phyloP scores from a whole-genome alignment of 2,113 vertebrate genomes.

The Numida meleagris region DNA sequence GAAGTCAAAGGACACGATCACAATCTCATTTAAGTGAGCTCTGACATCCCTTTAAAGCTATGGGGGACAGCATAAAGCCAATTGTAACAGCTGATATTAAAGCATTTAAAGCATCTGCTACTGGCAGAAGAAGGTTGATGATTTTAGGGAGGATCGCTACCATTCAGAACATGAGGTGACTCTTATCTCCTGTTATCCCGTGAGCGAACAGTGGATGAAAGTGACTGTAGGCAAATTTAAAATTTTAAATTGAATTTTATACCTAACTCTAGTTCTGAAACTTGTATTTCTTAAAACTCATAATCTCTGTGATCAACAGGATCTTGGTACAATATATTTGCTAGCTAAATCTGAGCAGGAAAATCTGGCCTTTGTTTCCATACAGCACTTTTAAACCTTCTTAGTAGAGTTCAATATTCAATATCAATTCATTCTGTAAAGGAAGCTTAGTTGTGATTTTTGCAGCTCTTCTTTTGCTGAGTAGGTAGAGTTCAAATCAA shows the following conservation, averaged over 20 bases:
- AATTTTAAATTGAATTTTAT: background rate
- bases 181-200: background rate
- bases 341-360: background rate
- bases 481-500: background rate
- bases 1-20: background rate
- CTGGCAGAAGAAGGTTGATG: background rate
- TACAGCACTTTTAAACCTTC: background rate
- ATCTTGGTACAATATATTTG: background rate
- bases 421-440: background rate
- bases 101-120: background rate
- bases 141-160: background rate
- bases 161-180: background rate
- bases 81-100: background rate
- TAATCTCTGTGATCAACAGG: background rate
- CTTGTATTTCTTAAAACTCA: background rate
- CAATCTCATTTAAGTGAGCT: background rate
- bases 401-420: background rate
- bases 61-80: background rate
- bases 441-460: background rate
- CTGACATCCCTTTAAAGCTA: background rate
- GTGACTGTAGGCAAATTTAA: background rate
- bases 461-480: background rate
- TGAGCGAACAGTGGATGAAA: background rate
- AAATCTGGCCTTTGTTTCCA: background rate
- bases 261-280: background rate